A percentile compares a stretch with the other conserved stretches of the same genome.
These are phyloP conservation scores for Cyprinella venusta DNA, from an alignment of 2,797 vertebrate genomes.

Conservation along the genomic window DNA sequence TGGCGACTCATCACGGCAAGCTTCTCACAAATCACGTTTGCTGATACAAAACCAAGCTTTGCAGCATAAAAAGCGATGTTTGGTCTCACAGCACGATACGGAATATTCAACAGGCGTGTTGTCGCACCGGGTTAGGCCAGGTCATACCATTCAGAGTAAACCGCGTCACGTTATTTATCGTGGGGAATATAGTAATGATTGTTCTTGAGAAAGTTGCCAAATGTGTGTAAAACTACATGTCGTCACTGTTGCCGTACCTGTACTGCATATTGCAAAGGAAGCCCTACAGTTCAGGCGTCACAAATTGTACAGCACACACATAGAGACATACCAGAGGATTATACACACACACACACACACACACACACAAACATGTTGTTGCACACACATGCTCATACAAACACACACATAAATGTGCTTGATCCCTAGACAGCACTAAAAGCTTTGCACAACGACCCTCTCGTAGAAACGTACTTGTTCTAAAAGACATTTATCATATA, in stretches of 20 bases:
- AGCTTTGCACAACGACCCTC: constrained; percentile 76
- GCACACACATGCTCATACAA: constrained; percentile 73
- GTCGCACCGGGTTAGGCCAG: background rate
- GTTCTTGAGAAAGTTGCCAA: constrained; percentile 58
- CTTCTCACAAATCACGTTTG: background rate
- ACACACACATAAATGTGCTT: constrained; percentile 68
- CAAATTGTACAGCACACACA: constrained; percentile 66
- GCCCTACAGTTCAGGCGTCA: constrained; percentile 81
- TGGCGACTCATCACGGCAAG: background rate
- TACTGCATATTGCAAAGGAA: constrained; percentile 85
- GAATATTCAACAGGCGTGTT: constrained; percentile 6
- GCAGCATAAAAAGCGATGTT: constrained; percentile 32
- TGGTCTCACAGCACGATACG: constrained; percentile 15
- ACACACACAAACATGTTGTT: constrained; percentile 67
- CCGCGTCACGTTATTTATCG: constrained; percentile 30
- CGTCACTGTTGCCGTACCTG: constrained; percentile 72
- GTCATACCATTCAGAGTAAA: background rate
- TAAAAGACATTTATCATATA: constrained; percentile 74
- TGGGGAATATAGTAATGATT: constrained; percentile 50
- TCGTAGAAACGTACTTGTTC: constrained; percentile 72
- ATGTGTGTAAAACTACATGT: constrained; percentile 39
- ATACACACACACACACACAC: constrained; percentile 73
- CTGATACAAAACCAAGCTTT: constrained; percentile 28
- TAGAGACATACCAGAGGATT: constrained; percentile 76
- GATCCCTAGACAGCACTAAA: constrained; percentile 72